Base-by-base conservation (phyloP, 1,140 invertebrate species). In the Ips typographus region DNA sequence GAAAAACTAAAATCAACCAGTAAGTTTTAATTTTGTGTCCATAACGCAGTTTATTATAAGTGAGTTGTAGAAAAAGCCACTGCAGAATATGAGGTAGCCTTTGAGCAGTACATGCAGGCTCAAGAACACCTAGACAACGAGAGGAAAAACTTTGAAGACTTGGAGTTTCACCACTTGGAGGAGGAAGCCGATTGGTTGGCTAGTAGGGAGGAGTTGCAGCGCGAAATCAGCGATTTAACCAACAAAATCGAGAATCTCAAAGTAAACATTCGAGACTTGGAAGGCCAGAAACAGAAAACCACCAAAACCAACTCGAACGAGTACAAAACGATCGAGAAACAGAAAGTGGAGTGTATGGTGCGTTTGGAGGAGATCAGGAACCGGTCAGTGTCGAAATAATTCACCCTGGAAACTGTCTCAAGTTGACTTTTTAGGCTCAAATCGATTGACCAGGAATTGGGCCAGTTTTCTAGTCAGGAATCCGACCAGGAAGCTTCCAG, bases 141-240 rank as follows among this genome's bases (percentile, higher is more conserved):
- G 74, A 85, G 85, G 5, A 91, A 94, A 83, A 86, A 90, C 42
- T 96, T 92, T 78, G 95, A 98, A 81, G 94, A 97, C 80, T 82
- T 95, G 22, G 95, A 98, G 80, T 98, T 97, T 81, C 92, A 94
- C 77, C 92, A 96, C 79, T 84, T 97, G 65, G 95, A 98, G 82
- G 92, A 93, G 76, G 92, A 94, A 78, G 92, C 93, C 1, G 91
- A 93, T 77, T 85, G 88, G 85, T 84, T 91, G 62, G 89, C 90
- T n/a, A 88, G 87, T 8, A 84, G 91, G 60, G 94, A 95, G 82
- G 92, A 94, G 75, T 73, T 94, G 3, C 90, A 93, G 77, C 88
- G 90, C 72, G 90, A 90, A 79, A 84, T 93, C 56, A 85, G 86
- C 49, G 86, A 90, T 42, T 81, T 92, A 7, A 84, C 85, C 4